Evolutionary conservation across 2,888 invertebrate genomes (phyloP).

Genomic region (Drosophila nr. perissopoda): DNA sequence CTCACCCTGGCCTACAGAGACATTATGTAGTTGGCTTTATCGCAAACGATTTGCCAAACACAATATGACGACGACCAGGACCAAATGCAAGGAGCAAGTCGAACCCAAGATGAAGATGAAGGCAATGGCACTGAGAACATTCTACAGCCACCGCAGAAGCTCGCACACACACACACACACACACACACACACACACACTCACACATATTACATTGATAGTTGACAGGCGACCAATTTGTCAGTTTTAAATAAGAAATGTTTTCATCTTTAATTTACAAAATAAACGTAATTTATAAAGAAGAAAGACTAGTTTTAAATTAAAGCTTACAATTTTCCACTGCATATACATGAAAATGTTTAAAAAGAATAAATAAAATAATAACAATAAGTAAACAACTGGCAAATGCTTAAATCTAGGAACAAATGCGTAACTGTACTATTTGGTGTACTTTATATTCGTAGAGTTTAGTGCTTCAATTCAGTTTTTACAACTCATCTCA

Average conservation of each 20-base stretch:
- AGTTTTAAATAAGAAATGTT: background rate
- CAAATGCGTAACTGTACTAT: background rate
- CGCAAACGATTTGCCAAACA: constrained; percentile 80
- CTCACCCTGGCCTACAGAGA: constrained; percentile 62
- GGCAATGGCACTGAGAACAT: constrained; percentile 44
- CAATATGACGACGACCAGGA: constrained; percentile 69
- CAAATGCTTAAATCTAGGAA: background rate
- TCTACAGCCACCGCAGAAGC: constrained; percentile 56
- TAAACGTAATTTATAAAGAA: background rate
- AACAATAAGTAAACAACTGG: background rate
- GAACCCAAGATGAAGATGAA: constrained; percentile 40
- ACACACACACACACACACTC: constrained; percentile 10
- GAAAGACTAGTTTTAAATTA: background rate
- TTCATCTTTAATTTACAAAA: background rate
- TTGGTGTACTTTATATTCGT: background rate
- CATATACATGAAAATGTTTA: background rate
- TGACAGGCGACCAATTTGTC: constrained; percentile 63
- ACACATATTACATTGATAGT: constrained; percentile 21
- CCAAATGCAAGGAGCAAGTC: constrained; percentile 16
- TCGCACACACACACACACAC: constrained; percentile 16
- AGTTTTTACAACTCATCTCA: background rate
- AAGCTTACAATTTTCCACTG: background rate
- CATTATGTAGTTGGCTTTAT: constrained; percentile 80
- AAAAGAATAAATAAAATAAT: background rate
- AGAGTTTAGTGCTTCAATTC: background rate